These are phyloP conservation scores for Syngnathus acus DNA, from an alignment of 2,797 vertebrate species.

Conservation along the genomic window DNA sequence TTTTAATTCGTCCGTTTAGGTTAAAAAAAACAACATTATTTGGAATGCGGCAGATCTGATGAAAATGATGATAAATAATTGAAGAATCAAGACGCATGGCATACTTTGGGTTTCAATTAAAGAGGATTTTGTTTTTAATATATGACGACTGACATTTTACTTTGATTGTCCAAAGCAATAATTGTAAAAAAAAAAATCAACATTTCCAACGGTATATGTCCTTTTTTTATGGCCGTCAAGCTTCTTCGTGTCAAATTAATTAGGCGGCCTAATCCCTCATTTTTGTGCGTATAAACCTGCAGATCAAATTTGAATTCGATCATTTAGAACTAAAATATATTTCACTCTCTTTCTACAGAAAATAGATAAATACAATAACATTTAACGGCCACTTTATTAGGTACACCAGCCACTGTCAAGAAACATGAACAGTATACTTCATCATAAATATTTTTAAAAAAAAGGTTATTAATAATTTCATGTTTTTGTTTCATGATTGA, in stretches of 20 bases:
- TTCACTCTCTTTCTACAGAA: too few species aligned
- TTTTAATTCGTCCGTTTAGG: background rate
- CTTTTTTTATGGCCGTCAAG: background rate
- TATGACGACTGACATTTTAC: background rate
- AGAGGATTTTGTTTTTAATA: background rate
- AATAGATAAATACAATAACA: background rate
- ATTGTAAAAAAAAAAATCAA: background rate
- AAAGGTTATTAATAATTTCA: background rate
- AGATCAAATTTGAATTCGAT: background rate
- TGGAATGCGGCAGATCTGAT: background rate
- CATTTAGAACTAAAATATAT: too few species aligned
- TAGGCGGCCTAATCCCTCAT: background rate
- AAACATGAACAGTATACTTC: background rate
- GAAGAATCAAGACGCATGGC: too few species aligned
- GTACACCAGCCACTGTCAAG: background rate
- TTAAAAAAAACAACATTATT: background rate
- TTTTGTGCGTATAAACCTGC: background rate
- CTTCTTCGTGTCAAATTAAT: background rate
- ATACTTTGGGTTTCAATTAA: background rate
- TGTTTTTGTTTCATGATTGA: background rate
- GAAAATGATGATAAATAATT: background rate
- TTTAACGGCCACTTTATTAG: background rate
- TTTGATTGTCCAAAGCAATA: background rate
- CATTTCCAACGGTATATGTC: background rate
- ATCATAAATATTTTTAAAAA: too few species aligned